These are phyloP conservation scores for Moxostoma hubbsi DNA, from an alignment of 2,797 vertebrate genomes.

Conservation along the genomic window DNA sequence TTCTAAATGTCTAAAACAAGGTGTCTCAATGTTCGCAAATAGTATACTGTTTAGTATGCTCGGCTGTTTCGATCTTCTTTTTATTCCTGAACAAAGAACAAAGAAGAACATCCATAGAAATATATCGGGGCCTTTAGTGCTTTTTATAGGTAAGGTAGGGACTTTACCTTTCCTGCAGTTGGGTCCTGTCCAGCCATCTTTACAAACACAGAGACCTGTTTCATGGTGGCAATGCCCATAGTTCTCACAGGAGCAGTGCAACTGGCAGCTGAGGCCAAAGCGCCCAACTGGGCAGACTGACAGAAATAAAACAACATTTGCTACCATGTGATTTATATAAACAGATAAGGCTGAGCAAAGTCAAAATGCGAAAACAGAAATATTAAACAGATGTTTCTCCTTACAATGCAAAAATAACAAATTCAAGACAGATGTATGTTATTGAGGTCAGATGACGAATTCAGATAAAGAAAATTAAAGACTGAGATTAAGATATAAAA, in stretches of 20 bases:
- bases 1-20: too few species aligned
- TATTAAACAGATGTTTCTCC: neutral
- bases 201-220: slow-evolving; percentile 78
- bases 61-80: too few species aligned
- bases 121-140: too few species aligned
- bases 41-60: too few species aligned
- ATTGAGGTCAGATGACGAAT: neutral
- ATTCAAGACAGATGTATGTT: neutral
- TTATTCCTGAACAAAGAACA: too few species aligned
- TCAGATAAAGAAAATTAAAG: neutral
- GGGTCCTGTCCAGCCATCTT: slow-evolving; percentile 78
- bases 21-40: too few species aligned
- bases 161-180: slow-evolving; percentile 77
- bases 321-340: slow-evolving; percentile 11
- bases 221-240: slow-evolving; percentile 75
- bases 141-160: neutral
- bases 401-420: neutral
- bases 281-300: slow-evolving; percentile 77
- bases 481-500: neutral
- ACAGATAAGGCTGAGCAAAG: neutral
- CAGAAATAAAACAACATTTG: slow-evolving; percentile 21
- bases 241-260: slow-evolving; percentile 78
- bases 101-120: too few species aligned
- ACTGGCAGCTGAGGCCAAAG: slow-evolving; percentile 78
- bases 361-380: neutral